Evolutionary conservation across 2,113 vertebrate species (phyloP).

Genomic region (Anarhynchus alexandrinus): DNA sequence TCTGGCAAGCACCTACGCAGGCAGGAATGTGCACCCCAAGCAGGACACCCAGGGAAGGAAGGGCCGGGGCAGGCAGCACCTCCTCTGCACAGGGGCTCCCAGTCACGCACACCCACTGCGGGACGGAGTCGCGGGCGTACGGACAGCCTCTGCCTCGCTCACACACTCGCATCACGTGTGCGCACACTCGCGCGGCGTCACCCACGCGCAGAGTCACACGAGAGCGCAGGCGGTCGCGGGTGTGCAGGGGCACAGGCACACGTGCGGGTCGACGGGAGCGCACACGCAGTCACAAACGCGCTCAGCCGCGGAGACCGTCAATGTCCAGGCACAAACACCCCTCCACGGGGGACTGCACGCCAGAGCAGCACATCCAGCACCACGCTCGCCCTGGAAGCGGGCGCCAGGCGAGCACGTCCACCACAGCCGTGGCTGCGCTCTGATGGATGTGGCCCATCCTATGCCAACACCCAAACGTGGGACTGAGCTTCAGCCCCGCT

Average conservation of each 20-base stretch:
- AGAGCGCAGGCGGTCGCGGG: too few relatives aligned
- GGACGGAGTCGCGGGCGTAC: neutral
- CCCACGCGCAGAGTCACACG: neutral
- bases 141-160: neutral
- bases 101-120: fast-evolving
- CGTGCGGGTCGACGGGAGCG: fast-evolving
- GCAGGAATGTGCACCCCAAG: conserved; percentile 1
- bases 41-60: neutral
- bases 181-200: fast-evolving
- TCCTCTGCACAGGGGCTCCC: fast-evolving
- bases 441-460: neutral
- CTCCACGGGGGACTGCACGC: too few relatives aligned
- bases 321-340: neutral
- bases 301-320: neutral
- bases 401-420: neutral
- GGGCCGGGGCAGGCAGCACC: neutral
- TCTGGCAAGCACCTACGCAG: neutral
- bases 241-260: too few relatives aligned
- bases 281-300: fast-evolving
- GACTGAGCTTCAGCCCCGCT: neutral
- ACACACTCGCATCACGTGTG: fast-evolving
- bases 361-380: neutral
- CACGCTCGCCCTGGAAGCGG: too few relatives aligned
- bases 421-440: neutral
- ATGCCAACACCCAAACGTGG: fast-evolving